Percentiles rank a stretch among this genome's conserved stretches.
Conservation (phyloP, 1,140 invertebrate species). For the Drosophila neocordata region DNA sequence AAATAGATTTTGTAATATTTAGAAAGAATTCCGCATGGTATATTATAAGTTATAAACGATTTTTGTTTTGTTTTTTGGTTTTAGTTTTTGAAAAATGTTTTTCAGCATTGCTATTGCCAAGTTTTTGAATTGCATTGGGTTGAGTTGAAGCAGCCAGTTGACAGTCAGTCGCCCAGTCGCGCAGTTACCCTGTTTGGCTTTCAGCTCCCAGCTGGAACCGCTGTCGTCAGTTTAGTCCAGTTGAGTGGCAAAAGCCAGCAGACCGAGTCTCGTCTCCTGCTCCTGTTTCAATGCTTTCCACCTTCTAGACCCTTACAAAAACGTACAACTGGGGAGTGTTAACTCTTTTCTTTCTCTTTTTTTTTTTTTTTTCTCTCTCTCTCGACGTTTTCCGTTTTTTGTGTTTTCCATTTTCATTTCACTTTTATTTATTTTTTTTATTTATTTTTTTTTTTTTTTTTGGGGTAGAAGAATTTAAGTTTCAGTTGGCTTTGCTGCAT, state of each 20-base stretch:
- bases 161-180: slow-evolving; percentile 36
- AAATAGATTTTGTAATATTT: neutral
- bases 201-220: slow-evolving; percentile 48
- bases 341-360: slow-evolving; percentile 46
- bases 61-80: neutral
- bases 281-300: neutral
- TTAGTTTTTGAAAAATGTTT: neutral
- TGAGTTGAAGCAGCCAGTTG: slow-evolving; percentile 17
- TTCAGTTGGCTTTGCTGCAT: slow-evolving; percentile 50
- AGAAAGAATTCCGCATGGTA: neutral
- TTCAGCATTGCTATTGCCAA: neutral
- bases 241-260: slow-evolving; percentile 59
- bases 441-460: slow-evolving; percentile 7
- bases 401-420: slow-evolving; percentile 13
- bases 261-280: slow-evolving; percentile 11
- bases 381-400: slow-evolving; percentile 9
- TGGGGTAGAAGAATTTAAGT: slow-evolving; percentile 10
- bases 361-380: slow-evolving; percentile 12
- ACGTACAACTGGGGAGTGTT: slow-evolving; percentile 61
- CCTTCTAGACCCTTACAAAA: slow-evolving; percentile 37
- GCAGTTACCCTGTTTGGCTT: slow-evolving; percentile 18
- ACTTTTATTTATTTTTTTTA: slow-evolving; percentile 26
- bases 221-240: slow-evolving; percentile 69
- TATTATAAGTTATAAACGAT: neutral
- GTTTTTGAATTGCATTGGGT: slow-evolving; percentile 28